Base-by-base conservation (phyloP, 1,140 invertebrate species). In the Laupala kohalensis region DNA sequence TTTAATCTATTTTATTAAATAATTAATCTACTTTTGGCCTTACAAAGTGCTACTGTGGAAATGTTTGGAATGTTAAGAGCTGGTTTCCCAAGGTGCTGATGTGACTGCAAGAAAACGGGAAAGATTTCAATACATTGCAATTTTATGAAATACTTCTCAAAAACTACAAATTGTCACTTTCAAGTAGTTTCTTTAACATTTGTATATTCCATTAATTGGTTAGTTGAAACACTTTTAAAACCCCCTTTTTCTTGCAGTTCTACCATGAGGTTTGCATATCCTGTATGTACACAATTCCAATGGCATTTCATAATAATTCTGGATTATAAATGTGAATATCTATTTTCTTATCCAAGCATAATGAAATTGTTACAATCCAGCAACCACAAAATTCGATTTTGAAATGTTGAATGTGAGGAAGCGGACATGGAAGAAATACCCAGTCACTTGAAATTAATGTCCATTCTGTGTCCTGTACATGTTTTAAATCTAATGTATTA, bases 281-380 rank as follows among this genome's bases (percentile, higher is more conserved):
- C 67, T 73, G 64, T 74, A 53, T 53, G 68, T 73, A 73, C 68
- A 74, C 69, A 27, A 70, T 74, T 74, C 66, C 69, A 64, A 73
- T 65, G 64, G 67, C 69, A 69, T 69, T 74, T 74, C 23, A 64
- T 71, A 68, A 72, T 69, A 70, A 70, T 72, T 74, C 69, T 73
- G 68, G 69, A 73, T 73, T 74, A 67, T 74, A 73, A 70, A 70
- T 73, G 69, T 71, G 71, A 73, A 73, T 73, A 74, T 74, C 71
- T 74, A 74, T 74, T 74, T 74, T 74, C 74, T 29, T 74, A 74
- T 74, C 66, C 69, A 67, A 73, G 53, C 63, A 74, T 64, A 71
- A 64, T 53, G 30, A 74, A 67, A 69, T 72, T 68, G 67, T 72
- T 72, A 69, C 65, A 62, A 53, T 53, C 37, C 37, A 72, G 67